Percentiles rank a stretch among this genome's conserved stretches.
phyloP scores from a whole-genome alignment of 2,797 vertebrate genomes.

The Onychomys torridus region DNA sequence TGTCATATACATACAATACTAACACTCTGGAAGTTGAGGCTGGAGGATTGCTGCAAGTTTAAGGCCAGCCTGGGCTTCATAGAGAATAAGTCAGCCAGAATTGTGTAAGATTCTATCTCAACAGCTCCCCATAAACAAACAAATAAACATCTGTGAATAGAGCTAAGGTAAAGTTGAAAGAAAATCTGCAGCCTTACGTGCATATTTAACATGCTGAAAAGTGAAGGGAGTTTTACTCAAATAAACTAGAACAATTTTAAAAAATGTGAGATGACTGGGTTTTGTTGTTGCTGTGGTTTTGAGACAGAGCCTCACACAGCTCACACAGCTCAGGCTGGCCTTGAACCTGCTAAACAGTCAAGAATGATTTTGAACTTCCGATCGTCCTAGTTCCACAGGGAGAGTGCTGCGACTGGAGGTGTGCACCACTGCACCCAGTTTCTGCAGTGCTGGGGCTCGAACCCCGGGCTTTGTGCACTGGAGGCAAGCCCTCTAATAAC shows the following conservation, averaged over 20 bases:
- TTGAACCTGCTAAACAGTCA: background rate
- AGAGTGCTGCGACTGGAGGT: background rate
- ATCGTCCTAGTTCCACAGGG: background rate
- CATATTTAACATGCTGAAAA: background rate
- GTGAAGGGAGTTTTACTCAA: background rate
- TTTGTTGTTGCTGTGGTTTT: background rate
- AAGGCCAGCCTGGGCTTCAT: background rate
- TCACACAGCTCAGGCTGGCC: background rate
- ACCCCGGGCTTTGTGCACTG: background rate
- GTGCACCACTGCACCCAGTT: background rate
- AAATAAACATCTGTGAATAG: background rate
- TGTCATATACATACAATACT: background rate
- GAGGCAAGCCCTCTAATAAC: background rate
- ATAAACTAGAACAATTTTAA: slow-evolving; percentile 22
- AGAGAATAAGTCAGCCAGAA: background rate
- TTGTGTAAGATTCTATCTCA: background rate
- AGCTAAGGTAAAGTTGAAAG: background rate
- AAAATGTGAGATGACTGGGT: background rate
- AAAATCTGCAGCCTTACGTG: background rate
- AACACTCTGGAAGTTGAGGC: background rate
- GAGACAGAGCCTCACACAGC: background rate
- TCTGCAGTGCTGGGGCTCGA: background rate
- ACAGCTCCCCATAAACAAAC: background rate
- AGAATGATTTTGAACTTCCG: background rate
- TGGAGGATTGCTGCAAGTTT: background rate